Evolutionary conservation across 2,888 invertebrate species (phyloP).

Genomic region (Cosmia pyralina): DNA sequence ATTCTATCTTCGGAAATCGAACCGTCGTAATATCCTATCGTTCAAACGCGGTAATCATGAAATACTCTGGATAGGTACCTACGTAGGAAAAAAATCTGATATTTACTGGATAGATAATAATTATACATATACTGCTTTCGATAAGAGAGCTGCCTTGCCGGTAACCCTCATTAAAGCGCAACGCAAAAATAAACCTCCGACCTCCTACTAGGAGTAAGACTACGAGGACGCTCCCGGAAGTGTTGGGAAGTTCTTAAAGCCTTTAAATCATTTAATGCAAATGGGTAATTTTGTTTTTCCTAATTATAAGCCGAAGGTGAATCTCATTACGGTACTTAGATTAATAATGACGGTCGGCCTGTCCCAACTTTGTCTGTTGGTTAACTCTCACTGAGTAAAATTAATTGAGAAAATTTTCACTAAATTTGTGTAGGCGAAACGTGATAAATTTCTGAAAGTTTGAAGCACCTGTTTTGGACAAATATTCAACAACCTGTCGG

Average conservation of each 20-base stretch:
- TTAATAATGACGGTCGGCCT: constrained; percentile 70
- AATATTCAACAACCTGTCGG: constrained; percentile 60
- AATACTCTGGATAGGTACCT: neutral
- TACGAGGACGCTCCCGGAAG: constrained; percentile 17
- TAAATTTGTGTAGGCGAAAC: constrained; percentile 71
- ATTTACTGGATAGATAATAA: neutral
- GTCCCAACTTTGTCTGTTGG: constrained; percentile 73
- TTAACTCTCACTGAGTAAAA: constrained; percentile 74
- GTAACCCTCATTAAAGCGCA: neutral
- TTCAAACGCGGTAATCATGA: neutral
- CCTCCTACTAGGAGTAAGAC: neutral
- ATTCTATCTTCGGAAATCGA: neutral
- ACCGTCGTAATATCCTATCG: neutral
- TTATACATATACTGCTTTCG: neutral
- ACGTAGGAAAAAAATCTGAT: neutral
- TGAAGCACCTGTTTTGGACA: constrained; percentile 66
- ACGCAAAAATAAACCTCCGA: neutral
- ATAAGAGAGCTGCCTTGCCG: neutral
- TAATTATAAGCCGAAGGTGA: constrained; percentile 67
- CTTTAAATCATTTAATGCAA: constrained; percentile 56
- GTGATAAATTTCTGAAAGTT: constrained; percentile 73
- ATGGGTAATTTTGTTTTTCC: constrained; percentile 57
- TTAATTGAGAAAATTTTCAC: constrained; percentile 77
- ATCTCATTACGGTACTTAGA: constrained; percentile 69
- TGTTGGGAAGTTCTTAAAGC: constrained; percentile 34